A percentile compares a stretch with the other conserved stretches of the same genome.
Evolutionary conservation across 2,888 invertebrate genomes (phyloP).

Genomic region (Clanis bilineata): DNA sequence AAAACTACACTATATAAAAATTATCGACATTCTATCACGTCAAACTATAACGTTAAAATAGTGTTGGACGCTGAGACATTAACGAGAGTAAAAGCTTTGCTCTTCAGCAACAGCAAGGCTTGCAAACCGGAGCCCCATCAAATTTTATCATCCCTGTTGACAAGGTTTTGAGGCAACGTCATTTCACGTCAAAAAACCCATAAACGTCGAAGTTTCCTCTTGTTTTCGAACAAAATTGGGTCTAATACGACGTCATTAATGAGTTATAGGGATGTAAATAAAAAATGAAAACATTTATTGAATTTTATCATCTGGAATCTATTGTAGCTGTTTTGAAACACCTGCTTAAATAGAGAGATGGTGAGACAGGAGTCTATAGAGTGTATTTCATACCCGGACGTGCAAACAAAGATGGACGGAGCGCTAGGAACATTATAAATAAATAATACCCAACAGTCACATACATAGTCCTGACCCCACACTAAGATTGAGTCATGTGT

Average conservation of each 20-base stretch:
- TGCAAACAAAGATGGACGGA: too few species aligned
- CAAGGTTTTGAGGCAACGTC: constrained; percentile 64
- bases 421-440: too few species aligned
- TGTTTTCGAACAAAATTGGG: neutral
- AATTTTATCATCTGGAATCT: too few species aligned
- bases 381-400: too few species aligned
- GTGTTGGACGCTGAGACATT: constrained; percentile 51
- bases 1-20: constrained; percentile 13
- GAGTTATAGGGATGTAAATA: neutral
- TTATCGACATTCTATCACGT: constrained; percentile 29
- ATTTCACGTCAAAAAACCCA: constrained; percentile 43
- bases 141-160: constrained; percentile 74
- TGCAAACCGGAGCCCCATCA: constrained; percentile 53
- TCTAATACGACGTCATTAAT: neutral
- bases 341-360: neutral
- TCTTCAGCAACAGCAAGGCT: constrained; percentile 36
- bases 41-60: constrained; percentile 41
- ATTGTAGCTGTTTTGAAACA: neutral
- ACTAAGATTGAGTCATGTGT: too few species aligned
- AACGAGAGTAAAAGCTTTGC: constrained; percentile 49
- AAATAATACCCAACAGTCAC: too few species aligned
- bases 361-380: too few species aligned
- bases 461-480: too few species aligned
- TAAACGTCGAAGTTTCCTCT: constrained; percentile 33
- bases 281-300: neutral